Conservation (phyloP, 2,797 vertebrate genomes). For the Gallirallus australis region DNA sequence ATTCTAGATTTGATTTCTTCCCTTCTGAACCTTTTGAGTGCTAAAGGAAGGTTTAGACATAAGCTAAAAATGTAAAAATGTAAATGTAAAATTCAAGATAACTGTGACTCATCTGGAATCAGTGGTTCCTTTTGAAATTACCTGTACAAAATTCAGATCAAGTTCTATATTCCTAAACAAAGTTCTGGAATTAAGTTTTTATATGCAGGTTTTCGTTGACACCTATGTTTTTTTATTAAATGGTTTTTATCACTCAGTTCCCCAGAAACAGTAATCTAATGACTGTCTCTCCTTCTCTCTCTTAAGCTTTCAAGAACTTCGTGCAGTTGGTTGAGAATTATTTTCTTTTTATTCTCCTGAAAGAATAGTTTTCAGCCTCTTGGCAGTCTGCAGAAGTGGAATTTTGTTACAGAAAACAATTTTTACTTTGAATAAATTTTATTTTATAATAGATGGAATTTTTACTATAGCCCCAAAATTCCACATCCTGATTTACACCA, state of each 20-base stretch:
- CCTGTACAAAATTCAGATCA: neutral
- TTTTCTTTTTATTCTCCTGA: neutral
- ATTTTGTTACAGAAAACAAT: constrained; percentile 30
- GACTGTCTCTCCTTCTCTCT: neutral
- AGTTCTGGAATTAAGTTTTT: neutral
- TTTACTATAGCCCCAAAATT: neutral
- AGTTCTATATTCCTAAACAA: neutral
- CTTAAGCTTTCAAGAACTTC: constrained; percentile 7
- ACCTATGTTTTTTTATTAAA: neutral
- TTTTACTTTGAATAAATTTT: constrained; percentile 6
- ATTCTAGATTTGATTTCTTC: neutral
- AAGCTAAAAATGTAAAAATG: neutral
- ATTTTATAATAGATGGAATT: constrained; percentile 38
- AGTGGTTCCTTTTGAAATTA: neutral
- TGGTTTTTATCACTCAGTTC: neutral
- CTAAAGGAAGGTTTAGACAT: neutral
- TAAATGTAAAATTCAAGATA: neutral
- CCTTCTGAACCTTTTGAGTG: neutral
- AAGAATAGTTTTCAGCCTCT: constrained; percentile 39
- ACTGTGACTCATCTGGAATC: neutral
- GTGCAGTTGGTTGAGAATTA: neutral
- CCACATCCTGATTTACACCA: neutral
- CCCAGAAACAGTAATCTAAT: neutral
- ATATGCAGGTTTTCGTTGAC: neutral
- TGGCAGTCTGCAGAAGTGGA: neutral